Percentiles rank a stretch among this genome's conserved stretches.
phyloP scores from a whole-genome alignment of 2,797 vertebrate genomes.

The Cirrhinus molitorella region DNA sequence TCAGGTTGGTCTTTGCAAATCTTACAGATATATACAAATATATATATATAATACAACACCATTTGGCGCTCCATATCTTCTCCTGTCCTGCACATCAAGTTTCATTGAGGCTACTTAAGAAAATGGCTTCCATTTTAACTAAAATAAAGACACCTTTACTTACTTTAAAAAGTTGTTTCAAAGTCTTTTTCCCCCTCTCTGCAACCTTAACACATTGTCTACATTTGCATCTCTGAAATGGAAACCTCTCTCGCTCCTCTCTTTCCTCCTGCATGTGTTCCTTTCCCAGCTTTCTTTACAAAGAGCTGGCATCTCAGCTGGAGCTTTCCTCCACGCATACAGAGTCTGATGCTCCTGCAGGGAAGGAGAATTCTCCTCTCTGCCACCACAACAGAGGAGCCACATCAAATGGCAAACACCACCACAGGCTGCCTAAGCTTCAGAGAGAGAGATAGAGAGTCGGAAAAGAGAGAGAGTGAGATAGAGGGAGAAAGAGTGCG shows the following conservation, averaged over 20 bases:
- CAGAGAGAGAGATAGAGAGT: constrained; percentile 11
- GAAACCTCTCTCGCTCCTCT: background rate
- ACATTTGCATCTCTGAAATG: constrained; percentile 32
- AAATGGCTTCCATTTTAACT: background rate
- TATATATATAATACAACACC: too few relatives aligned
- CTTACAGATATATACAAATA: too few relatives aligned
- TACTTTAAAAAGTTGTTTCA: constrained; percentile 19
- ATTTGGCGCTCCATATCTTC: background rate
- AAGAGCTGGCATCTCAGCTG: constrained; percentile 37
- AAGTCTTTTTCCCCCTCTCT: background rate
- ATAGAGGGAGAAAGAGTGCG: background rate
- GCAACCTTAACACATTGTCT: constrained; percentile 1
- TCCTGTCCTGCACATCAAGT: background rate
- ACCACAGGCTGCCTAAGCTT: constrained; percentile 42
- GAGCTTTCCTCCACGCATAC: constrained; percentile 32
- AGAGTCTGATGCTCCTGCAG: constrained; percentile 49
- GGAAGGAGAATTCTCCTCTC: constrained; percentile 35
- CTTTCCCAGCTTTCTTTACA: constrained; percentile 26
- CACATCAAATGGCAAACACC: constrained; percentile 57
- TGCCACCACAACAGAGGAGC: constrained; percentile 40
- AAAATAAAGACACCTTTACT: background rate
- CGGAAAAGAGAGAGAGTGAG: background rate
- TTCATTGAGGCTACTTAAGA: background rate
- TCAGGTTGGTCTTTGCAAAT: too few relatives aligned
- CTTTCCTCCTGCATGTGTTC: constrained; percentile 15